These are phyloP conservation scores for Xestoiulus laeticollis DNA, from an alignment of 2,888 invertebrate genomes.

Conservation along the genomic window DNA sequence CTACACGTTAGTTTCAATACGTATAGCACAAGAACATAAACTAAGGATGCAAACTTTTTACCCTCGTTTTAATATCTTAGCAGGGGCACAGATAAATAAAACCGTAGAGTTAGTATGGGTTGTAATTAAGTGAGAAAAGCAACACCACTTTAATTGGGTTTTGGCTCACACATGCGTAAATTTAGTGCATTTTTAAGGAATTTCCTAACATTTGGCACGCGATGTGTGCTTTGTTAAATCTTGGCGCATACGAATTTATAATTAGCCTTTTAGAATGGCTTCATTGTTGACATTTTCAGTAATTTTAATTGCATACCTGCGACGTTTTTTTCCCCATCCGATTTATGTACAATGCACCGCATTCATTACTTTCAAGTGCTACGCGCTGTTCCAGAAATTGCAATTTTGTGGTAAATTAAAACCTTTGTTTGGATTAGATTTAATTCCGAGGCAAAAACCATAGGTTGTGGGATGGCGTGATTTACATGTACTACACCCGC, in stretches of 20 bases:
- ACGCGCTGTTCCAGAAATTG: constrained; percentile 33
- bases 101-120: neutral
- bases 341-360: neutral
- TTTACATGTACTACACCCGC: neutral
- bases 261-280: constrained; percentile 38
- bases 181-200: constrained; percentile 31
- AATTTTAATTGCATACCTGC: constrained; percentile 43
- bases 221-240: constrained; percentile 35
- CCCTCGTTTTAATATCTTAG: constrained; percentile 30
- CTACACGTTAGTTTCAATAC: neutral
- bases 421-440: constrained; percentile 41
- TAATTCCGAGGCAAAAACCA: constrained; percentile 17
- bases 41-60: constrained; percentile 3
- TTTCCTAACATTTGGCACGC: neutral
- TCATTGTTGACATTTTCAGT: constrained; percentile 38
- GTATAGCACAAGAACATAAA: neutral
- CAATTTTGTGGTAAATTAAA: constrained; percentile 40
- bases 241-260: neutral
- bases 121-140: neutral
- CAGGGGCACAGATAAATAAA: constrained; percentile 32
- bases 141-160: constrained; percentile 12
- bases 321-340: neutral
- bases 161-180: constrained; percentile 19
- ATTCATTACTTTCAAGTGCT: neutral
- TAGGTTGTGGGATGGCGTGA: constrained; percentile 43